Evolutionary conservation across 92 coral and sea anemone genomes (phyloP).

Genomic region (Parazoanthus swiftii): DNA sequence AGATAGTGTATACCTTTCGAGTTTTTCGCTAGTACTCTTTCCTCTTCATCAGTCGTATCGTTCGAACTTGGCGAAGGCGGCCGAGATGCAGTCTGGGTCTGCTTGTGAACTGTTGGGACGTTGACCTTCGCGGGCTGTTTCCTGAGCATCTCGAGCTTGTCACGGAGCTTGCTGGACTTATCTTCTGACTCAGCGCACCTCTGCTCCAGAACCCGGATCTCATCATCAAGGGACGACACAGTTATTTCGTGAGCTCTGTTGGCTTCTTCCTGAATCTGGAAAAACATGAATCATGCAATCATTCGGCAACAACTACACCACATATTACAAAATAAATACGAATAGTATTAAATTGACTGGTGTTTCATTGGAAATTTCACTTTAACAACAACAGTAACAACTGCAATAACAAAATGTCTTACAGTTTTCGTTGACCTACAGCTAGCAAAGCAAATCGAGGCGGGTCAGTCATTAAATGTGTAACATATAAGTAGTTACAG

Average conservation of each 20-base stretch:
- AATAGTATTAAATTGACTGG: too few species aligned
- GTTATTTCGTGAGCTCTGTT: slow-evolving; percentile 80
- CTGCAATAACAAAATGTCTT: too few species aligned
- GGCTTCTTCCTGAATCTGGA: slow-evolving; percentile 90
- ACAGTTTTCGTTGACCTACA: too few species aligned
- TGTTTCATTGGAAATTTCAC: too few species aligned
- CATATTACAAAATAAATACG: too few species aligned
- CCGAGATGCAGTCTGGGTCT: slow-evolving; percentile 71
- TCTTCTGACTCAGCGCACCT: slow-evolving; percentile 63
- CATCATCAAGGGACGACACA: slow-evolving; percentile 79
- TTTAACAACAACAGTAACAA: too few species aligned
- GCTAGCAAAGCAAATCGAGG: too few species aligned
- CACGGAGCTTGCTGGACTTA: slow-evolving; percentile 52
- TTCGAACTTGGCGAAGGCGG: slow-evolving; percentile 49
- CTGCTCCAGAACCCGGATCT: slow-evolving; percentile 74
- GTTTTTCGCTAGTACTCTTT: slow-evolving; percentile 26
- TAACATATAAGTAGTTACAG: too few species aligned
- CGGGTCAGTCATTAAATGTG: too few species aligned
- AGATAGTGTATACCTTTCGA: slow-evolving; percentile 10
- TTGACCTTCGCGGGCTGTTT: slow-evolving; percentile 27
- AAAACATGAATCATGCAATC: neutral
- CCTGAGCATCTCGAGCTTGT: slow-evolving; percentile 58
- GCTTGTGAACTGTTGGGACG: slow-evolving; percentile 48
- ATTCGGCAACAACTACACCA: neutral
- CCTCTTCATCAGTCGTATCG: slow-evolving; percentile 2